These are phyloP conservation scores for Idaea straminata DNA, from an alignment of 2,888 invertebrate genomes.

Conservation along the genomic window DNA sequence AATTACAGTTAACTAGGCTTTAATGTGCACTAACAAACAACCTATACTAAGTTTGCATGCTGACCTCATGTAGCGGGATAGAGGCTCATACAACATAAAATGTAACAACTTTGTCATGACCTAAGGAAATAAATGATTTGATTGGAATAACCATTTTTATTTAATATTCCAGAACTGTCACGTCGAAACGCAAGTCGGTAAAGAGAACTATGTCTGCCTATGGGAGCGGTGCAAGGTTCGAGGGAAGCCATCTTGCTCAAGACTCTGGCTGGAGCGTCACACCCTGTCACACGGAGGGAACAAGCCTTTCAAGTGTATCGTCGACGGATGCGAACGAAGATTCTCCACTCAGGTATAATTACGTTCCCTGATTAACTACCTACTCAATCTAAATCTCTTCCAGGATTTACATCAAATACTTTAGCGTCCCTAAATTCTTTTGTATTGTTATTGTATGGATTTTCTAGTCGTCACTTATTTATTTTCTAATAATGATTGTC, in stretches of 20 bases:
- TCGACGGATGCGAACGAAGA: slow-evolving; percentile 94
- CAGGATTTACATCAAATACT: neutral
- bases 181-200: slow-evolving; percentile 91
- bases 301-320: slow-evolving; percentile 97
- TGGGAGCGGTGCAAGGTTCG: slow-evolving; percentile 98
- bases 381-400: neutral
- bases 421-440: neutral
- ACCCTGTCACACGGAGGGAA: slow-evolving; percentile 94
- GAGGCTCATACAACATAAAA: too few relatives aligned
- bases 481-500: neutral
- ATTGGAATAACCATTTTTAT: neutral
- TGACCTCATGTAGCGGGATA: too few relatives aligned
- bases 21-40: too few relatives aligned
- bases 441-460: neutral
- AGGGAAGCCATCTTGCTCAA: slow-evolving; percentile 93
- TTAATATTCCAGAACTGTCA: slow-evolving; percentile 83
- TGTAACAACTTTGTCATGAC: too few relatives aligned
- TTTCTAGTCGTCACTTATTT: neutral
- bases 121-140: too few relatives aligned
- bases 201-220: slow-evolving; percentile 92
- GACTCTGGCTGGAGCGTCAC: slow-evolving; percentile 96
- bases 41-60: too few relatives aligned
- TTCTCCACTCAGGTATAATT: slow-evolving; percentile 90
- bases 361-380: slow-evolving; percentile 25
- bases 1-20: too few relatives aligned